Conservation (phyloP, 2,113 vertebrate species). For the Nothoprocta pentlandii region DNA sequence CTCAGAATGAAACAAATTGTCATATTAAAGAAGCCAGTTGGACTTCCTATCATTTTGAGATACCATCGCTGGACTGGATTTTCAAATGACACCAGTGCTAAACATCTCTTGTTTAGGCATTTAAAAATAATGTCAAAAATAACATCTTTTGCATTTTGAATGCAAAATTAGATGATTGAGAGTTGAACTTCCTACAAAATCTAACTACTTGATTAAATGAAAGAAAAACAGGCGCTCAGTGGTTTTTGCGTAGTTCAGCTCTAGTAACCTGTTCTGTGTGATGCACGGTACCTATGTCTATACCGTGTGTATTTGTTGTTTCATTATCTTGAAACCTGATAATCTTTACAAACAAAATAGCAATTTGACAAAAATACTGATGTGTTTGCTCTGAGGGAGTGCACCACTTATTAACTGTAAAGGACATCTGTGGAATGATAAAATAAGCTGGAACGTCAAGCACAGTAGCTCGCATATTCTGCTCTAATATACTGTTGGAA, state of each 20-base stretch:
- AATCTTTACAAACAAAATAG: conserved; percentile 51
- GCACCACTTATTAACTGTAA: conserved; percentile 11
- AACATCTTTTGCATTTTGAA: background rate
- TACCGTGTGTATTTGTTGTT: conserved; percentile 41
- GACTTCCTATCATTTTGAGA: background rate
- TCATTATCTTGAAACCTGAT: conserved; percentile 19
- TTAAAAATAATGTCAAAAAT: background rate
- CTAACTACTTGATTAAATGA: conserved; percentile 31
- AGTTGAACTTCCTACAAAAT: conserved; percentile 20
- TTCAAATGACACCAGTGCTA: background rate
- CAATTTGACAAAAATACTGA: conserved; percentile 22
- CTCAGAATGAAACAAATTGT: background rate
- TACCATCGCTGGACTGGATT: background rate
- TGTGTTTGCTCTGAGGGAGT: conserved; percentile 4
- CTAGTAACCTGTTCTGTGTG: conserved; percentile 36
- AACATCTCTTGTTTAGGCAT: background rate
- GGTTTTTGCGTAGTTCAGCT: conserved; percentile 53
- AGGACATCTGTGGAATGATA: conserved; percentile 22
- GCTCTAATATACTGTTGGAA: conserved; percentile 26
- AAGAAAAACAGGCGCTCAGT: conserved; percentile 41
- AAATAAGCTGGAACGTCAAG: conserved; percentile 37
- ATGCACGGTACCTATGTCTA: background rate
- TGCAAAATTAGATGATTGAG: background rate
- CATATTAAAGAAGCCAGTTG: background rate
- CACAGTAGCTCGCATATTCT: conserved; percentile 27